Conservation (phyloP, 2,113 vertebrate species). For the Chamaetylas fuelleborni region DNA sequence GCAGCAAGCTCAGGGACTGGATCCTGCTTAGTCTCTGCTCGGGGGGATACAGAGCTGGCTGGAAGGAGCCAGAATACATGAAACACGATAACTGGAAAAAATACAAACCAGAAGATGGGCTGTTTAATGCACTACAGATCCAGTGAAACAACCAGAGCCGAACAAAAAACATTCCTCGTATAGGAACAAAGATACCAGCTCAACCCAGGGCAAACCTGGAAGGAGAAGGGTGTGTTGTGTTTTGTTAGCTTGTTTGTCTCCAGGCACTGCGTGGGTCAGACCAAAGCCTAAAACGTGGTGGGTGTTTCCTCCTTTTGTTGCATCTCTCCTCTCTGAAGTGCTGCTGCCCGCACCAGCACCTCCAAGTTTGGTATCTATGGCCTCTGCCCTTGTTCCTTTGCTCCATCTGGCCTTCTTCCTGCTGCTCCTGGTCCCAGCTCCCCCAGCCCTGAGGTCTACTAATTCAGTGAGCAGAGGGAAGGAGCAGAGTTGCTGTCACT, state of each 20-base stretch:
- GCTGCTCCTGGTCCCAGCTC: not conserved
- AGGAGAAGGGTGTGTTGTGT: not conserved
- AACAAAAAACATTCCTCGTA: not conserved
- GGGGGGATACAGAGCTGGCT: not conserved
- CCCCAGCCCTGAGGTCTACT: not conserved
- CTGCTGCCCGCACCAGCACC: not conserved
- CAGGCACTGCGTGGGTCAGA: not conserved
- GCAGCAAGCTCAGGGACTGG: not conserved
- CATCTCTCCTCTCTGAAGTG: not conserved
- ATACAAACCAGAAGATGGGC: constrained; percentile 56
- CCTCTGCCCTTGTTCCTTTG: not conserved
- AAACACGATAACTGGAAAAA: constrained; percentile 59
- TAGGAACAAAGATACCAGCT: not conserved
- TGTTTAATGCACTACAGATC: constrained; percentile 45
- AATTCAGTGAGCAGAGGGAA: not conserved
- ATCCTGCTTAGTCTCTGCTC: not conserved
- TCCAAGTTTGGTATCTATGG: not conserved
- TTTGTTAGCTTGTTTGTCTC: not conserved
- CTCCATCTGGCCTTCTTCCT: not conserved
- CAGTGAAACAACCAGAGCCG: not conserved
- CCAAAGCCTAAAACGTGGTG: accelerated
- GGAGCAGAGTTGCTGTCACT: not conserved
- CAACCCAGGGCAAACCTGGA: not conserved
- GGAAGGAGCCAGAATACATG: constrained; percentile 39
- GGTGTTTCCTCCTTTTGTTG: not conserved